Evolutionary conservation across 1,140 invertebrate species (phyloP).

Genomic region (Lysiphlebus fabarum): DNA sequence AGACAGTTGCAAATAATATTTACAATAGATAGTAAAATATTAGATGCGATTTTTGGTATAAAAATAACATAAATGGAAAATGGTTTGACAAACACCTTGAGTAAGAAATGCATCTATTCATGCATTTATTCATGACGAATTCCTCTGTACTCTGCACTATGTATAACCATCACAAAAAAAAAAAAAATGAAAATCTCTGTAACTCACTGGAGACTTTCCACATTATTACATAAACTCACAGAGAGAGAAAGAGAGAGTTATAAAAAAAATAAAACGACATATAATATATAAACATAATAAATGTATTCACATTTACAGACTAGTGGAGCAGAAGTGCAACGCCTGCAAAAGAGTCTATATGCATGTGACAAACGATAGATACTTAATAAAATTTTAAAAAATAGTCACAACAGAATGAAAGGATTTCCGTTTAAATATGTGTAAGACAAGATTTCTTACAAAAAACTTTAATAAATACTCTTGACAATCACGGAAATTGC

Average conservation of each 20-base stretch:
- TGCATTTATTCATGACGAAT: conserved; percentile 43
- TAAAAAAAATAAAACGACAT: too few relatives aligned
- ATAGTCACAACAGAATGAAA: not conserved
- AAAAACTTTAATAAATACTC: not conserved
- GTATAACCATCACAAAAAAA: conserved; percentile 19
- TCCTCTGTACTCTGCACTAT: conserved; percentile 24
- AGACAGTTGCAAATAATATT: too few relatives aligned
- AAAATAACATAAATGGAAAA: conserved; percentile 41
- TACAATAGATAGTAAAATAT: too few relatives aligned
- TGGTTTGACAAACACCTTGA: conserved; percentile 45
- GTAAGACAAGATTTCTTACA: not conserved
- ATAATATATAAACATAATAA: too few relatives aligned
- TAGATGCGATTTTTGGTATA: not conserved
- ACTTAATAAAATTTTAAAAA: not conserved
- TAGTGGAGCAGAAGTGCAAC: conserved; percentile 45
- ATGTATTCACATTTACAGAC: conserved; percentile 29
- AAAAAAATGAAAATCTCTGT: too few relatives aligned
- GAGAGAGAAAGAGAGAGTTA: too few relatives aligned
- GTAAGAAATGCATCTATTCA: conserved; percentile 42
- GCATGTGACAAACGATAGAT: conserved; percentile 8
- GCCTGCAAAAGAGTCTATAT: conserved; percentile 31
- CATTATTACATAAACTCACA: conserved; percentile 46
- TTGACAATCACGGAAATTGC: conserved; percentile 8
- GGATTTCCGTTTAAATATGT: not conserved
- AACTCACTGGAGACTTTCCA: conserved; percentile 34